These are phyloP conservation scores for Sesamia nonagrioides DNA, from an alignment of 1,140 invertebrate species.

Conservation along the genomic window DNA sequence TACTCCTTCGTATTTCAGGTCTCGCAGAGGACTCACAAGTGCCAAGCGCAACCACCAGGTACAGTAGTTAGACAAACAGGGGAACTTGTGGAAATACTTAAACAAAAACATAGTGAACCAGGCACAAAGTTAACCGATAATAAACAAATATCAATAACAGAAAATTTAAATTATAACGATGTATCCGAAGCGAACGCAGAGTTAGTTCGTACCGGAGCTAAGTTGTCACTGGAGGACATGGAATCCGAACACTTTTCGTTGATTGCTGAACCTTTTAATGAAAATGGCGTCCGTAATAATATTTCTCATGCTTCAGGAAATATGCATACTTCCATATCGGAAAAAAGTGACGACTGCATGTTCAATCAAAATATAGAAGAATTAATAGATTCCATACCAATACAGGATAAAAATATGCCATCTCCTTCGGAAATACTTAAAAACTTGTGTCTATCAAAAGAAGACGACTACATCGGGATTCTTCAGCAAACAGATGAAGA, in stretches of 20 bases:
- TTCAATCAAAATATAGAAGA: conserved; percentile 69
- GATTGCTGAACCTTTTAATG: conserved; percentile 67
- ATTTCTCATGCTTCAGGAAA: background rate
- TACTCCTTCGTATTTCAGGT: conserved; percentile 83
- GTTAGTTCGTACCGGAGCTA: conserved; percentile 77
- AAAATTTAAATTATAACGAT: conserved; percentile 62
- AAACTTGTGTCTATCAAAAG: conserved; percentile 85
- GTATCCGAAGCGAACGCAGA: conserved; percentile 81
- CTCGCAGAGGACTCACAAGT: conserved; percentile 94
- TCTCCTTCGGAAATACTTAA: conserved; percentile 87
- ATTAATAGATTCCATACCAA: conserved; percentile 72
- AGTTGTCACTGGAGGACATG: conserved; percentile 83
- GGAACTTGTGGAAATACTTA: conserved; percentile 85
- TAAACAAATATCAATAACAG: conserved; percentile 40
- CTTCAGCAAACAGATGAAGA: conserved; percentile 49
- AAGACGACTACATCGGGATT: conserved; percentile 62
- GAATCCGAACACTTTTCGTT: conserved; percentile 81
- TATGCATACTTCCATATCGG: background rate
- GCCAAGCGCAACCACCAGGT: conserved; percentile 89
- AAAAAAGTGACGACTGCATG: conserved; percentile 48
- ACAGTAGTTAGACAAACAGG: conserved; percentile 85
- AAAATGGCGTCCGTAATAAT: conserved; percentile 41
- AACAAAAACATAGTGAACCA: conserved; percentile 68
- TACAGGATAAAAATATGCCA: conserved; percentile 78
- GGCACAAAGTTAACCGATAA: conserved; percentile 25